These are phyloP conservation scores for Sylvietta virens DNA, from an alignment of 2,113 vertebrate genomes.

Conservation along the genomic window DNA sequence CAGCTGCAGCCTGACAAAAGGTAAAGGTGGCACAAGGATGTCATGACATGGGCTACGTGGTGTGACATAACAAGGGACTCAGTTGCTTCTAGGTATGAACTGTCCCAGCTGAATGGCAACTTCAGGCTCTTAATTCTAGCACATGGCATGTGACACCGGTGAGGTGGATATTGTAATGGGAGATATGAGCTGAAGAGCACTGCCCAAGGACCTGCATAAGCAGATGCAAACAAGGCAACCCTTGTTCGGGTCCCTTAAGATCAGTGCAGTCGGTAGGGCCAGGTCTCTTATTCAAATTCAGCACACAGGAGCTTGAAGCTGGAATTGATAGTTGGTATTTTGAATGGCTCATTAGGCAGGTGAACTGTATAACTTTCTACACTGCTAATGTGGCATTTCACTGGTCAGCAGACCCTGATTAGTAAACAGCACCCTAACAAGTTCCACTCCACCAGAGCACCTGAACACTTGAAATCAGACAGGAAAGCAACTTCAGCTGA, in stretches of 20 bases:
- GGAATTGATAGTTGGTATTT: neutral
- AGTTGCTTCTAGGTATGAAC: neutral
- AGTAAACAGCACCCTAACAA: neutral
- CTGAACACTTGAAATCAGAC: neutral
- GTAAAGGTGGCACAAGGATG: neutral
- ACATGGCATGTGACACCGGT: neutral
- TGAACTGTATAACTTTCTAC: neutral
- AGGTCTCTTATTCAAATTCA: neutral
- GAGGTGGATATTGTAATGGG: neutral
- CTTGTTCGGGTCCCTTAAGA: neutral
- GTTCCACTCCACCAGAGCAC: neutral
- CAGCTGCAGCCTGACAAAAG: neutral
- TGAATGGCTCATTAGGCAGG: neutral
- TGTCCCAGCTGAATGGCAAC: neutral
- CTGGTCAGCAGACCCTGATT: neutral
- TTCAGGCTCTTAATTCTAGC: neutral
- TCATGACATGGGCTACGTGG: neutral
- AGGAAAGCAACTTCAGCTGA: neutral
- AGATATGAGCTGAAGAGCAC: neutral
- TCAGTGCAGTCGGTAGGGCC: neutral
- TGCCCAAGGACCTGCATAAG: neutral
- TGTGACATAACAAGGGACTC: neutral
- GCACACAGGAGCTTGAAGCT: neutral
- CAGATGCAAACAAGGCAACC: neutral
- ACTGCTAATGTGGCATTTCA: neutral